These are phyloP conservation scores for Mastomys coucha DNA, from an alignment of 2,113 vertebrate genomes.

Conservation along the genomic window DNA sequence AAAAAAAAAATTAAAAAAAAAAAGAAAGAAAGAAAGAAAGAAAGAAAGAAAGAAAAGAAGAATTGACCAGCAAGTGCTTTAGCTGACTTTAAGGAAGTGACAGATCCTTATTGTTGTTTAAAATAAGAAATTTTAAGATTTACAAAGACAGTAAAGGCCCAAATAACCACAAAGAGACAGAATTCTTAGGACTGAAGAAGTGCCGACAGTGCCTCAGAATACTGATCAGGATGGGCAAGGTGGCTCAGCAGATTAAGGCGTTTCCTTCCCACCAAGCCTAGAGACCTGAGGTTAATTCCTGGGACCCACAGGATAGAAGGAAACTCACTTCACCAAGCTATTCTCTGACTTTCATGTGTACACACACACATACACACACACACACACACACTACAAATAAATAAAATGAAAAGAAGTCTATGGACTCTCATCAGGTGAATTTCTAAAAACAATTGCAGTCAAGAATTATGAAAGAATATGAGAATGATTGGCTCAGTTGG, in stretches of 20 bases:
- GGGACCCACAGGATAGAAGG: background rate
- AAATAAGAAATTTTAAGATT: conserved; percentile 33
- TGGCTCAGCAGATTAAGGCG: background rate
- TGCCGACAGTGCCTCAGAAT: background rate
- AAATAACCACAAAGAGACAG: conserved; percentile 23
- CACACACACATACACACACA: background rate
- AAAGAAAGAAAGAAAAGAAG: too few relatives aligned
- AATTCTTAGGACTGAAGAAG: conserved; percentile 1
- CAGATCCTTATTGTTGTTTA: conserved; percentile 31
- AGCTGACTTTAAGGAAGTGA: background rate
- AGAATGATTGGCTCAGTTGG: background rate
- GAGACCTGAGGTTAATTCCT: background rate
- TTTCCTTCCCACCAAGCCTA: background rate
- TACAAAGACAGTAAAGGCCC: conserved; percentile 17
- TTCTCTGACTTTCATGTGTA: background rate
- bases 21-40: too few relatives aligned
- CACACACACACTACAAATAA: background rate
- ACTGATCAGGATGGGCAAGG: background rate
- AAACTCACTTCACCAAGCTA: background rate
- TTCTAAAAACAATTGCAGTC: background rate
- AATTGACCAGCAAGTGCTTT: background rate
- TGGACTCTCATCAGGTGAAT: background rate
- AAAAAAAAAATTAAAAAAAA: too few relatives aligned
- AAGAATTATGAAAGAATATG: conserved; percentile 21
- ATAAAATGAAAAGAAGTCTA: background rate